Evolutionary conservation across 64 coral and sea anemone species (phyloP).

Genomic region (Exaiptasia diaphana): DNA sequence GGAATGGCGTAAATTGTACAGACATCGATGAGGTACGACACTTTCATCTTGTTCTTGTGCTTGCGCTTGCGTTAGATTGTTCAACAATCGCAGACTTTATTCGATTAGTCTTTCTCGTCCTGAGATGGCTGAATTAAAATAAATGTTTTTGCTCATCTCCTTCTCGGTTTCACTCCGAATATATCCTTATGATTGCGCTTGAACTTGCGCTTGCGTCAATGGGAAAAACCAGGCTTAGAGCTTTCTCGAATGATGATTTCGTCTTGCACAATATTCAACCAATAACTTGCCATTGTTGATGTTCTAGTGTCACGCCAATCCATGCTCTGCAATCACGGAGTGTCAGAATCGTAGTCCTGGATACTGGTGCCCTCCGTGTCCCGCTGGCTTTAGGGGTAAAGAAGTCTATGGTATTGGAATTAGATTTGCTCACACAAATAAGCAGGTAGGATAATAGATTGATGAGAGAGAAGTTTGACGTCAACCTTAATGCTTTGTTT

Average conservation of each 20-base stretch:
- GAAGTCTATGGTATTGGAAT: conserved; percentile 70
- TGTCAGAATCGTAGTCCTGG: conserved; percentile 80
- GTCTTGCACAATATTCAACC: too few relatives aligned
- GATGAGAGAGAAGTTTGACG: too few relatives aligned
- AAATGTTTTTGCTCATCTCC: too few relatives aligned
- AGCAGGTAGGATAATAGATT: conserved; percentile 39
- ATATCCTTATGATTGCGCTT: too few relatives aligned
- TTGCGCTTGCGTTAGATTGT: too few relatives aligned
- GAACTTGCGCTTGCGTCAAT: too few relatives aligned
- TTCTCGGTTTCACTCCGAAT: too few relatives aligned
- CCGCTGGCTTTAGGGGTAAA: conserved; percentile 53
- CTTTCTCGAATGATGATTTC: too few relatives aligned
- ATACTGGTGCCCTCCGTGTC: conserved; percentile 84
- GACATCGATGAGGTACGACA: conserved; percentile 77
- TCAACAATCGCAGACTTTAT: too few relatives aligned
- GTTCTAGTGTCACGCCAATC: conserved; percentile 52
- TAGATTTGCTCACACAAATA: conserved; percentile 56
- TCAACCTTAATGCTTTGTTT: neutral
- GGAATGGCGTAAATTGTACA: conserved; percentile 78
- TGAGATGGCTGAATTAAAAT: too few relatives aligned
- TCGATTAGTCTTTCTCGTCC: too few relatives aligned
- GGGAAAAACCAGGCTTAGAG: too few relatives aligned
- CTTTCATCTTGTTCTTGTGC: neutral
- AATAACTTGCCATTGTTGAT: neutral
- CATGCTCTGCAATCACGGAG: conserved; percentile 44